Percentiles rank a stretch among this genome's conserved stretches.
phyloP scores from a whole-genome alignment of 2,113 vertebrate species.

The Heptranchias perlo region DNA sequence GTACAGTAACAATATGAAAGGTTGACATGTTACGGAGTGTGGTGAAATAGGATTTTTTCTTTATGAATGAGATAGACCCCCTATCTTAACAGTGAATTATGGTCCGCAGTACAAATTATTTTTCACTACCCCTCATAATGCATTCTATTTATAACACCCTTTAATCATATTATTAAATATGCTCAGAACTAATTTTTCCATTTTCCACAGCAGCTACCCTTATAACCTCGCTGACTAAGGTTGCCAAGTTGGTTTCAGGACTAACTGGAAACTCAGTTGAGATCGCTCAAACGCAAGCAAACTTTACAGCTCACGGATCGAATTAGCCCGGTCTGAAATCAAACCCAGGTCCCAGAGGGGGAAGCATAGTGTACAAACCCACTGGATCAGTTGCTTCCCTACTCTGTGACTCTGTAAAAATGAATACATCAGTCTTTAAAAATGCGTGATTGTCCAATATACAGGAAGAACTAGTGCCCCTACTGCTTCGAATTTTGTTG shows the following conservation, averaged over 20 bases:
- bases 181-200: not conserved
- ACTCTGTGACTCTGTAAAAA: not conserved
- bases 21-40: not conserved
- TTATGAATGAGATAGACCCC: not conserved
- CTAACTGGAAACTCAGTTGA: not conserved
- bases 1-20: too few species aligned
- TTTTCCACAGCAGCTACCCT: not conserved
- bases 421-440: not conserved
- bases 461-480: not conserved
- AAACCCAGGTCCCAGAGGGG: not conserved
- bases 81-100: not conserved
- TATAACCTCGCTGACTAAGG: too few species aligned
- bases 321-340: not conserved
- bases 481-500: not conserved
- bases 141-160: not conserved
- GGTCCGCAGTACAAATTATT: not conserved
- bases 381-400: not conserved
- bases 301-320: not conserved
- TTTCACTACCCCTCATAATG: not conserved
- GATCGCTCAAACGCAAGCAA: not conserved
- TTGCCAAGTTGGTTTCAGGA: not conserved
- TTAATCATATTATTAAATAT: not conserved
- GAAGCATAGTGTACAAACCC: not conserved
- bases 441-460: not conserved
- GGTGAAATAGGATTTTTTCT: not conserved